Evolutionary conservation across 2,888 invertebrate genomes (phyloP).

Genomic region (Apamea crenata): DNA sequence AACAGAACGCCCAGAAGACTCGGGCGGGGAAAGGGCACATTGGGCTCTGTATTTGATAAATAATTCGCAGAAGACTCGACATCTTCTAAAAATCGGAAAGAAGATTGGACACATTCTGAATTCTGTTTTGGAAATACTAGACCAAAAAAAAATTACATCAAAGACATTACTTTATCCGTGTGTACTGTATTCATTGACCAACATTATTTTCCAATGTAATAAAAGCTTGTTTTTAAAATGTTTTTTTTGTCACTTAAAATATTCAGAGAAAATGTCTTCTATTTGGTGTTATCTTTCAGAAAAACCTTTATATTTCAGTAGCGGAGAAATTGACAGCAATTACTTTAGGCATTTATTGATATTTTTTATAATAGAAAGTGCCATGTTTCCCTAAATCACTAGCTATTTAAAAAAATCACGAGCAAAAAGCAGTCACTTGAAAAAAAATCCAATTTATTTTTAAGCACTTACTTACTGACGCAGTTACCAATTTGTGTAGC

Average conservation of each 20-base stretch:
- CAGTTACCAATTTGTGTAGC: constrained; percentile 71
- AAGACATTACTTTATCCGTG: constrained; percentile 18
- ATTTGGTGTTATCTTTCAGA: constrained; percentile 12
- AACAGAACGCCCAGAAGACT: neutral
- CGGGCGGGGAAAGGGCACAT: too few relatives aligned
- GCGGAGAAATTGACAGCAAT: constrained; percentile 17
- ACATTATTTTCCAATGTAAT: constrained; percentile 9
- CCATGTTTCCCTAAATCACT: constrained; percentile 45
- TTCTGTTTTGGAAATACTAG: neutral
- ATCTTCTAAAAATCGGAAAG: neutral
- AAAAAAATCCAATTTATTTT: constrained; percentile 75
- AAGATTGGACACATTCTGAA: neutral
- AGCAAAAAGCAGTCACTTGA: constrained; percentile 66
- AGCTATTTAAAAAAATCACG: constrained; percentile 49
- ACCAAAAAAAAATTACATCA: neutral
- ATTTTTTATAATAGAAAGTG: constrained; percentile 26
- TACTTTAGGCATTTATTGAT: constrained; percentile 25
- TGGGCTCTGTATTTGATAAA: neutral
- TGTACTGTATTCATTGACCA: constrained; percentile 18
- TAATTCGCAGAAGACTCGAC: too few relatives aligned
- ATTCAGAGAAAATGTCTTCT: constrained; percentile 37
- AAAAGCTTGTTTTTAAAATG: too few relatives aligned
- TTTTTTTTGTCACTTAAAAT: constrained; percentile 24
- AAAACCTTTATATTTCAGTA: constrained; percentile 42
- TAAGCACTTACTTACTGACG: constrained; percentile 69